Evolutionary conservation across 23 tunicate species (phyloP), one percentile per base, ranked within the genome.

Genomic region (Diplosoma virens): DNA sequence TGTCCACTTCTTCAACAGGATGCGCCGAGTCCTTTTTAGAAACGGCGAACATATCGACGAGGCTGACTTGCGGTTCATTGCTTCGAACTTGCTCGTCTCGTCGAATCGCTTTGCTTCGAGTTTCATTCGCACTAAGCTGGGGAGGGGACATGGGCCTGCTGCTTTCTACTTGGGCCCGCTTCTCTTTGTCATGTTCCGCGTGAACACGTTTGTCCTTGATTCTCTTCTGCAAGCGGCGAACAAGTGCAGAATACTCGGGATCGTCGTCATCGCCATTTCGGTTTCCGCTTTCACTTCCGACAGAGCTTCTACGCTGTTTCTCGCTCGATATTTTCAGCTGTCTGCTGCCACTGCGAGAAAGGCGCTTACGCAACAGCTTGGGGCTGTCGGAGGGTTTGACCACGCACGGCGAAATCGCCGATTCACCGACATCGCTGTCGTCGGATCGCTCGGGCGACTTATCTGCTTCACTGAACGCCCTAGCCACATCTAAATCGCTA

Each of bases 41-140:
- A 31, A 22, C 21, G 28, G 86, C 79, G 33, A 81, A 81, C 86
- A 81, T 71, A 30, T 59, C 72, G 2, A 81, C 79, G 59, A 81
- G 59, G 47, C 86, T 81, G 5, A 63, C 36, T 30, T 63, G 17
- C 34, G 27, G n/a, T n/a, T n/a, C n/a, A n/a, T n/a, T n/a, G n/a
- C n/a, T n/a, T n/a, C n/a, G n/a, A n/a, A n/a, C n/a, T n/a, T n/a
- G n/a, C n/a, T n/a, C n/a, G n/a, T n/a, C n/a, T n/a, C n/a, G n/a
- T n/a, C n/a, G n/a, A n/a, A n/a, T n/a, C n/a, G n/a, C n/a, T n/a
- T n/a, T n/a, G n/a, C n/a, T n/a, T n/a, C n/a, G n/a, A n/a, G n/a
- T n/a, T n/a, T n/a, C n/a, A n/a, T n/a, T n/a, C n/a, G n/a, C n/a
- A n/a, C n/a, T n/a, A n/a, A n/a, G n/a, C n/a, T n/a, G n/a, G n/a